Evolutionary conservation across 2,888 invertebrate genomes (phyloP).

Genomic region (Ceraclea dissimilis): DNA sequence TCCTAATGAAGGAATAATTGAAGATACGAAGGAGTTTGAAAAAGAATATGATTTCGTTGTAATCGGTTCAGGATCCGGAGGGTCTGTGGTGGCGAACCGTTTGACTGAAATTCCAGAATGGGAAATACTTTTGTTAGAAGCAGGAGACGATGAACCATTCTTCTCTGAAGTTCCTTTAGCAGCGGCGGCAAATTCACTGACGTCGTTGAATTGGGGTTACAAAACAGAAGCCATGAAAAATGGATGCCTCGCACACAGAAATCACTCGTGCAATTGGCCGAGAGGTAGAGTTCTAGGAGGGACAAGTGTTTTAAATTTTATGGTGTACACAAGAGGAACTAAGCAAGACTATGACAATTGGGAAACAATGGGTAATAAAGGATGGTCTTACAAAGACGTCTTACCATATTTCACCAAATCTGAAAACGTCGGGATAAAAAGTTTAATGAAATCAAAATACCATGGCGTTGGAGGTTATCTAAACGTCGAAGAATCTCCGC

Average conservation of each 20-base stretch:
- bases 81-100: conserved; percentile 71
- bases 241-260: conserved; percentile 45
- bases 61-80: conserved; percentile 50
- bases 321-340: conserved; percentile 72
- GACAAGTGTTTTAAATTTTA: conserved; percentile 70
- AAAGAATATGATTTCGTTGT: conserved; percentile 43
- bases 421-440: conserved; percentile 57
- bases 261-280: conserved; percentile 54
- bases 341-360: conserved; percentile 74
- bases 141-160: conserved; percentile 70
- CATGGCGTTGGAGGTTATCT: conserved; percentile 62
- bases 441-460: conserved; percentile 53
- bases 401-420: conserved; percentile 72
- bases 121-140: conserved; percentile 66
- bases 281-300: conserved; percentile 64
- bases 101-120: conserved; percentile 63
- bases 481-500: conserved; percentile 59
- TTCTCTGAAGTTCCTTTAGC: conserved; percentile 69
- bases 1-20: conserved; percentile 39
- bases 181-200: conserved; percentile 54
- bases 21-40: conserved; percentile 38
- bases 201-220: conserved; percentile 66
- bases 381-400: conserved; percentile 71
- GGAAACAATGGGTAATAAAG: conserved; percentile 68
- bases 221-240: conserved; percentile 52